phyloP scores from a whole-genome alignment of 2,888 invertebrate species.

The Dolichopus griseipennis region DNA sequence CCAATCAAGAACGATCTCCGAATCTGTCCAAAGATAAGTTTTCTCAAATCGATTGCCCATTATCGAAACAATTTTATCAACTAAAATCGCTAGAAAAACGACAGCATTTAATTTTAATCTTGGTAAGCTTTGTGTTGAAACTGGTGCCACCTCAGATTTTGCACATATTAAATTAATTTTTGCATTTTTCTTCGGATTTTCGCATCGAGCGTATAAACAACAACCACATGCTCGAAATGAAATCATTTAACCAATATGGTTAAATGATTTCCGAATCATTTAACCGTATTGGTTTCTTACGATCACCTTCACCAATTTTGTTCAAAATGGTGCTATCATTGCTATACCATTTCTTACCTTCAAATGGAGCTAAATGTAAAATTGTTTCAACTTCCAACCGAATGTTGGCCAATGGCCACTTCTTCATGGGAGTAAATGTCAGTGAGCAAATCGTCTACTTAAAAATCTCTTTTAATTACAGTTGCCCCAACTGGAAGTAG shows the following conservation, averaged over 20 bases:
- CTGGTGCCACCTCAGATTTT: constrained; percentile 16
- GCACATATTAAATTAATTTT: constrained; percentile 10
- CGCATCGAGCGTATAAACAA: constrained; percentile 15
- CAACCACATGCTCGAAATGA: constrained; percentile 20
- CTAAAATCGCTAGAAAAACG: constrained; percentile 1
- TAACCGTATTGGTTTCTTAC: constrained; percentile 11
- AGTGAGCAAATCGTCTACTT: constrained; percentile 25
- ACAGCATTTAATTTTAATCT: constrained; percentile 16
- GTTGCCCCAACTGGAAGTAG: constrained; percentile 22
- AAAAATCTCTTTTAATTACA: constrained; percentile 22
- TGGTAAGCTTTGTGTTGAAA: constrained; percentile 13
- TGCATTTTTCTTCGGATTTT: background rate
- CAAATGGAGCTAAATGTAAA: constrained; percentile 18
- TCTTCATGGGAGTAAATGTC: constrained; percentile 18
- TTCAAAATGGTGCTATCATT: constrained; percentile 15
- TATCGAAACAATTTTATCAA: too few species aligned
- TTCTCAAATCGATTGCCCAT: too few species aligned
- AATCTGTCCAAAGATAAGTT: too few species aligned
- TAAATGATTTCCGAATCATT: constrained; percentile 18
- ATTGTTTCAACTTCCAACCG: constrained; percentile 17
- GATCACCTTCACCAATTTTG: constrained; percentile 14
- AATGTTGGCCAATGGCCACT: constrained; percentile 14
- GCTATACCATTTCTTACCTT: constrained; percentile 21
- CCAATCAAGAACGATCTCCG: too few species aligned
- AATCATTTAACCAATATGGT: constrained; percentile 19